Base-by-base conservation (phyloP, 2,797 vertebrate species). In the Anas flavirostris region DNA sequence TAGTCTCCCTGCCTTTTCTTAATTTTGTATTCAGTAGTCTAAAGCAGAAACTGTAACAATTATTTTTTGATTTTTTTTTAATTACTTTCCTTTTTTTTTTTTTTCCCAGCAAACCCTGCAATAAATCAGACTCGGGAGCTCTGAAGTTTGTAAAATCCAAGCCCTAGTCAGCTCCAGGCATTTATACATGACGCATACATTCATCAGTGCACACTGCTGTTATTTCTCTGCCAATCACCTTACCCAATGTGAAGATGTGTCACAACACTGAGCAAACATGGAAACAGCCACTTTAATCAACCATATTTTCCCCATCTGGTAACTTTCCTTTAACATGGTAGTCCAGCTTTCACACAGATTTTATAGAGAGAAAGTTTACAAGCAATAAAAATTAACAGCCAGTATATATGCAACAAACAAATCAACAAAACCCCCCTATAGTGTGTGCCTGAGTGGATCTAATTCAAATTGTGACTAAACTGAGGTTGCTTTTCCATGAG, bases 291-390 rank as follows among this genome's bases (percentile, higher is more conserved):
- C 95, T 93, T 94, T 89, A 94, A 93, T 95, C 94, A 91, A 81
- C 74, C 86, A 82, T 93, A 91, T 95, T 95, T 95, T 88, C 70
- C 91, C 96, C 91, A 96, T 96, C 95, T 96, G 95, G 94, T 94
- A 96, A 94, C 81, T 94, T 95, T 74, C 68, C 66, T 93, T 91
- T 94, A 91, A 76, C 52, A 31, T 78, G 44, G 66, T 68, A 94
- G 92, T 91, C 76, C 91, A 95, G 79, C 92, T 96, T 87, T 88
- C 83, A 86, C 63, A 68, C 92, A 95, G 82, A 96, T 91, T 96
- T 90, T 84, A 86, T 52, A 64, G 50, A 79, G 72, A 86, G 59
- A 81, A 93, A 84, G 86, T 96, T 94, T 92, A 92, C 90, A 95
- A 91, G 90, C 92, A 95, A 73, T 82, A 96, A 92, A 96, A 94